Conservation (phyloP, 2,113 vertebrate genomes). For the Blennius ocellaris region DNA sequence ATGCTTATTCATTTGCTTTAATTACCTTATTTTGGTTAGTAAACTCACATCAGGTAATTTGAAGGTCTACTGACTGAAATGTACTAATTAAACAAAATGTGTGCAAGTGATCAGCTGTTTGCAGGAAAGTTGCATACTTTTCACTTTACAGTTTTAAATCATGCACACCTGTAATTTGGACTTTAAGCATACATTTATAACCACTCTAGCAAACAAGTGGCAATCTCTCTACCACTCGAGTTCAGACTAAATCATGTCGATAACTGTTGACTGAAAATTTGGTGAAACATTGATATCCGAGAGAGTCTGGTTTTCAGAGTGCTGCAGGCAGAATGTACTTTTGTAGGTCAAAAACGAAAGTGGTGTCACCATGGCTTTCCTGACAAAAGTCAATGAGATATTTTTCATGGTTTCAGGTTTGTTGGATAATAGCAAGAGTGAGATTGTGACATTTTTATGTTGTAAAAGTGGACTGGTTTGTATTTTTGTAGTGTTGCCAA, state of each 20-base stretch:
- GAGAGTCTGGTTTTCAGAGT: neutral
- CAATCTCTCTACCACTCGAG: neutral
- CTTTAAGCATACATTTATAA: neutral
- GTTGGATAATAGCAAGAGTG: too few species aligned
- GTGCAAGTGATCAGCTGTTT: neutral
- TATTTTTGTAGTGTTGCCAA: too few species aligned
- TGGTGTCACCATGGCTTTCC: too few species aligned
- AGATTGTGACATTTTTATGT: too few species aligned
- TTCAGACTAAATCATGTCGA: neutral
- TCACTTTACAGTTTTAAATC: conserved; percentile 21
- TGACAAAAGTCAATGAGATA: too few species aligned
- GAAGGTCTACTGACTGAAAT: conserved; percentile 32
- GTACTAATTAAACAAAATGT: conserved; percentile 30
- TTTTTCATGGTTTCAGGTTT: too few species aligned
- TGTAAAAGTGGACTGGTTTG: too few species aligned
- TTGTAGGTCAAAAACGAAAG: too few species aligned
- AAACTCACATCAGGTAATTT: conserved; percentile 43
- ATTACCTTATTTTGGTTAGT: conserved; percentile 27
- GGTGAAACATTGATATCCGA: neutral
- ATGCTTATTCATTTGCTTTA: conserved; percentile 35
- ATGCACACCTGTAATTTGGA: conserved; percentile 23
- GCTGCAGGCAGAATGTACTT: too few species aligned
- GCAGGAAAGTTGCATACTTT: neutral
- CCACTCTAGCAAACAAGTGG: neutral
- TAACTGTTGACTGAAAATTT: neutral